A percentile compares a stretch with the other conserved stretches of the same genome.
These are phyloP conservation scores for Metaphire vulgaris DNA, from an alignment of 1,140 invertebrate species.

Conservation along the genomic window DNA sequence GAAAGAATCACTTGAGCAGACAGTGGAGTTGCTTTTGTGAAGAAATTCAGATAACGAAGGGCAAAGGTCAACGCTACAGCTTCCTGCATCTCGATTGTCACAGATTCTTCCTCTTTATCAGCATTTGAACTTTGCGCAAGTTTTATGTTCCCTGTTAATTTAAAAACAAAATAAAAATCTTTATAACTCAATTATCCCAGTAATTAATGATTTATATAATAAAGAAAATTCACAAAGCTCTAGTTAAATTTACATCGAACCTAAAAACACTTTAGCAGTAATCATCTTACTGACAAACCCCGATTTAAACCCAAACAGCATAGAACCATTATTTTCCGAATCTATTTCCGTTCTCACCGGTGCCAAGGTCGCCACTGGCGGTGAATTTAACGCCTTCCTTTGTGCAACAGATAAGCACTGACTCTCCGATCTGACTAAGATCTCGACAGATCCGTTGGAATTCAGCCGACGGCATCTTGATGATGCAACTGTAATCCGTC, in stretches of 20 bases:
- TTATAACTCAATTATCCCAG: no score
- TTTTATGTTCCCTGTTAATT: slow-evolving; percentile 85
- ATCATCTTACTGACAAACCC: no score
- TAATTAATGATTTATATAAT: no score
- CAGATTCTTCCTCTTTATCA: slow-evolving; percentile 91
- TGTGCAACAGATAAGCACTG: slow-evolving; percentile 87
- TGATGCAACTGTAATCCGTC: slow-evolving; percentile 91
- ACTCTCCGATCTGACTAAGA: slow-evolving; percentile 94
- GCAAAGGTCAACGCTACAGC: slow-evolving; percentile 75
- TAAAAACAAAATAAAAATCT: no score
- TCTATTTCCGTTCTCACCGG: slow-evolving; percentile 58
- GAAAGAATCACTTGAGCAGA: slow-evolving; percentile 73
- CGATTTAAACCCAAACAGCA: no score
- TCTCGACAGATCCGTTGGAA: slow-evolving; percentile 94
- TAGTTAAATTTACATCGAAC: no score
- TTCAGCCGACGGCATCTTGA: slow-evolving; percentile 91
- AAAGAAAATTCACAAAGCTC: no score
- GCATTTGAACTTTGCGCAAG: slow-evolving; percentile 81
- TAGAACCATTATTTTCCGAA: no score
- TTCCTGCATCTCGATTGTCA: slow-evolving; percentile 96
- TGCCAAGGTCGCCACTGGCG: slow-evolving; percentile 88
- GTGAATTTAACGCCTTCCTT: slow-evolving; percentile 95
- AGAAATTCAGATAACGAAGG: slow-evolving; percentile 80
- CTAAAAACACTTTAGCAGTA: no score
- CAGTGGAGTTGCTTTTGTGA: slow-evolving; percentile 91